phyloP scores from a whole-genome alignment of 2,888 invertebrate genomes.

The Branchipolynoe longqiensis region DNA sequence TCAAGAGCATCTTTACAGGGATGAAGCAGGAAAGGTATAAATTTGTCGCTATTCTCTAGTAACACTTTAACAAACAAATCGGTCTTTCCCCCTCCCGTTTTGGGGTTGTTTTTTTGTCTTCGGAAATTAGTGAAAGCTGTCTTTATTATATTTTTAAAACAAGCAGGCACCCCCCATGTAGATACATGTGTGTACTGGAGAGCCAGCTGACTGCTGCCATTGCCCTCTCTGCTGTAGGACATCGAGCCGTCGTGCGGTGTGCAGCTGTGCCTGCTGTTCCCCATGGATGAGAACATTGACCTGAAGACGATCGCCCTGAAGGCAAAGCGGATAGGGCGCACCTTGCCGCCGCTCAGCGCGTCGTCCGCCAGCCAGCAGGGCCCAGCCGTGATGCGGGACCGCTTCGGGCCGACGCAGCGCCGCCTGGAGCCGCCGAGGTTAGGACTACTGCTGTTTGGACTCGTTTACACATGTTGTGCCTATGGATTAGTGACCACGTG shows the following conservation, averaged over 20 bases:
- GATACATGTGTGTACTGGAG: no score
- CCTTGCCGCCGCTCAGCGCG: background rate
- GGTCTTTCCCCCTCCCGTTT: no score
- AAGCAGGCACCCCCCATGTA: no score
- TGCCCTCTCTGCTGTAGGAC: constrained; percentile 86
- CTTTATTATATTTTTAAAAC: no score
- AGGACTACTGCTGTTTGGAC: constrained; percentile 62
- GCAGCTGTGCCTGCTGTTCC: constrained; percentile 95
- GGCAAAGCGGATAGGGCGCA: constrained; percentile 68
- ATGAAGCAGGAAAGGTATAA: no score
- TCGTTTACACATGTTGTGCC: constrained; percentile 56
- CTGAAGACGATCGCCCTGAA: constrained; percentile 78
- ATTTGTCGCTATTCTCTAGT: no score
- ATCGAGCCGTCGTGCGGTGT: constrained; percentile 97
- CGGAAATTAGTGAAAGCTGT: no score
- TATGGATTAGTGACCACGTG: constrained; percentile 54
- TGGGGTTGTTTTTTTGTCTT: no score
- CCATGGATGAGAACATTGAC: constrained; percentile 87
- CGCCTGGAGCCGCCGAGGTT: constrained; percentile 58
- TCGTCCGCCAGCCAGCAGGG: background rate
- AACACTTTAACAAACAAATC: no score
- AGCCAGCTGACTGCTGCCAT: background rate
- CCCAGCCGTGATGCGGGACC: background rate
- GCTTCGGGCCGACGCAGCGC: constrained; percentile 13
- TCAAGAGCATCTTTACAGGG: no score